phyloP scores from a whole-genome alignment of 1,140 invertebrate genomes.

The Aphaenogaster ashmeadi region DNA sequence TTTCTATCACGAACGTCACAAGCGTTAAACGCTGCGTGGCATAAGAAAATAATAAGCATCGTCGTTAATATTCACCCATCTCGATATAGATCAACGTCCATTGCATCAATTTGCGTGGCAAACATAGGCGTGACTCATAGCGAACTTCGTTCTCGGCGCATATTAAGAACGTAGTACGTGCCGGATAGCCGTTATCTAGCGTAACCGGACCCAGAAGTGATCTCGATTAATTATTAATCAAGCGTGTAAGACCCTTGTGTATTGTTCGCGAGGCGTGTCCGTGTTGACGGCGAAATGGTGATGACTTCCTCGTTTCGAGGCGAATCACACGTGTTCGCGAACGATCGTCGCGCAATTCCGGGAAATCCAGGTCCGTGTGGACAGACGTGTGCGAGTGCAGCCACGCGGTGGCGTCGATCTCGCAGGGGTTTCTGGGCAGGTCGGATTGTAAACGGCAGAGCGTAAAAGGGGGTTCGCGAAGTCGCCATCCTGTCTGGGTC shows the following conservation, averaged over 20 bases:
- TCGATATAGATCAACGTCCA: slow-evolving; percentile 39
- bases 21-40: neutral
- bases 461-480: slow-evolving; percentile 68
- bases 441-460: slow-evolving; percentile 68
- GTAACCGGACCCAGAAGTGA: neutral
- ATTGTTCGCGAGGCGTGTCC: neutral
- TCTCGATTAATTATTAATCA: slow-evolving; percentile 42
- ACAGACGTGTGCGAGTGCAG: slow-evolving; percentile 9
- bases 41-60: slow-evolving; percentile 55
- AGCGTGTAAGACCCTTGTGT: neutral
- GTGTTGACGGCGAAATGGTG: slow-evolving; percentile 15
- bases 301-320: slow-evolving; percentile 58
- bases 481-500: slow-evolving; percentile 78
- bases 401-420: slow-evolving; percentile 31
- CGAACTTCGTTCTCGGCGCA: slow-evolving; percentile 31
- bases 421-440: slow-evolving; percentile 66
- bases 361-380: slow-evolving; percentile 52
- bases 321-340: slow-evolving; percentile 24
- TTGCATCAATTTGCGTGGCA: slow-evolving; percentile 42
- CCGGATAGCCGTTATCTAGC: neutral
- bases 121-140: slow-evolving; percentile 35
- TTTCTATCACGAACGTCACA: neutral
- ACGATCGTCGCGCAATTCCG: slow-evolving; percentile 66
- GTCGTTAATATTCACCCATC: slow-evolving; percentile 28
- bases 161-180: neutral